These are phyloP conservation scores for Cephus rjabovi DNA, from an alignment of 2,888 invertebrate species.

Conservation along the genomic window DNA sequence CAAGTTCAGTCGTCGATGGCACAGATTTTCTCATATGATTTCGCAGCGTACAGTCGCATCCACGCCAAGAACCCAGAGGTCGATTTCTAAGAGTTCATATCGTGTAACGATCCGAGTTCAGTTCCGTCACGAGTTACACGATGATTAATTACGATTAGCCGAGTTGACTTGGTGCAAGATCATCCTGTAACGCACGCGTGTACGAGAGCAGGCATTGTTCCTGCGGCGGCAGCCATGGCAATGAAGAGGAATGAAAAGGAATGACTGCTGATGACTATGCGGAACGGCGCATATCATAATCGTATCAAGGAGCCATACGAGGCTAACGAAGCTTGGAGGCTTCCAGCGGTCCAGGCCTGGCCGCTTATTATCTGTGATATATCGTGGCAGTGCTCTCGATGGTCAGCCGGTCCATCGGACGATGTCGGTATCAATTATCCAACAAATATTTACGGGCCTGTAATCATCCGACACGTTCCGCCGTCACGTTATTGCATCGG, in stretches of 20 bases:
- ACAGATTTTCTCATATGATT: neutral
- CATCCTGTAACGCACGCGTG: slow-evolving; percentile 14
- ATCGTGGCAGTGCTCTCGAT: slow-evolving; percentile 32
- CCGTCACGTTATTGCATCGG: slow-evolving; percentile 13
- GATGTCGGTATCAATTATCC: slow-evolving; percentile 49
- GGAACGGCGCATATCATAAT: slow-evolving; percentile 36
- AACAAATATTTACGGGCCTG: slow-evolving; percentile 39
- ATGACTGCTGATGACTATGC: slow-evolving; percentile 33
- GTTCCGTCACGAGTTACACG: slow-evolving; percentile 25
- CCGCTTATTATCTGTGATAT: slow-evolving; percentile 49
- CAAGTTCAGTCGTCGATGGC: neutral
- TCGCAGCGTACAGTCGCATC: neutral
- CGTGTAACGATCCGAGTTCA: slow-evolving; percentile 4
- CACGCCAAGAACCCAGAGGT: neutral
- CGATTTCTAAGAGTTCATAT: neutral
- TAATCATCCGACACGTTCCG: slow-evolving; percentile 47
- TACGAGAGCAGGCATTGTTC: slow-evolving; percentile 23
- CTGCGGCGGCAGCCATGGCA: neutral
- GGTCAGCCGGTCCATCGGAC: slow-evolving; percentile 30
- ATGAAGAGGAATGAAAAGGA: neutral
- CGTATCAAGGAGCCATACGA: slow-evolving; percentile 26
- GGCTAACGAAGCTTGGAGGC: slow-evolving; percentile 23
- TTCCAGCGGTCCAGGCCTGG: slow-evolving; percentile 18
- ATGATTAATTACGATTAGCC: slow-evolving; percentile 54
- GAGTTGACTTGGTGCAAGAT: slow-evolving; percentile 33